Evolutionary conservation across 1,140 invertebrate genomes (phyloP), one percentile per base, ranked within the genome.

Genomic region (Pogonus chalceus): DNA sequence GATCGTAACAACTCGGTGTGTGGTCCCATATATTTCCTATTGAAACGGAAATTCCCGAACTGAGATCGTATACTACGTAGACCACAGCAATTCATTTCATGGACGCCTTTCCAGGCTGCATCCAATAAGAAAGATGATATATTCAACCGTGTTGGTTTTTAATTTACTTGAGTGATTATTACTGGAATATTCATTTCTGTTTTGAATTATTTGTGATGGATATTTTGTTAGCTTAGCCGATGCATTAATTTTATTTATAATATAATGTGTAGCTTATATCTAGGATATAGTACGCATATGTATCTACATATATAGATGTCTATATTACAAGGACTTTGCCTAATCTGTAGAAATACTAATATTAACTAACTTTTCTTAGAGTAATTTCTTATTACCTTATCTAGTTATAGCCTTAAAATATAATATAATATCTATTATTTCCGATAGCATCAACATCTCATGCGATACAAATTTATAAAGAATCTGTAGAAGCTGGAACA

Each of bases 91-190:
- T 43, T 43, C 18, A 12, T 43, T 9, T 18, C 18, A 16, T 43
- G 4, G 9, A 18, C 37, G 7, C n/a, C 18, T 9, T 4, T 4
- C 37, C 9, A 43, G 37, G 18, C 9, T 43, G 37, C 37, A 43
- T 43, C 9, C 18, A 43, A 43, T 43, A 43, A 43, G 37, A 43
- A 43, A 43, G 37, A 43, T 43, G 37, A 43, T 43, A 43, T 18
- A 43, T 43, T 43, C 18, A 43, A 16, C 18, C 7, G 18, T 43
- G 37, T 43, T 43, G 37, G 37, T 43, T 43, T 43, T 43, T 43
- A 43, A 43, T 43, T 43, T 43, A 43, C 37, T 16, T 43, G 37
- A 43, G 37, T 43, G 37, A 43, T 43, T 43, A 43, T 31, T 31
- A 31, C 26, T 14, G 14, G 4, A 31, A 31, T 43, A 43, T 43